Percentiles rank a stretch among this genome's conserved stretches.
phyloP scores from a whole-genome alignment of 1,140 invertebrate species.

The Eumeta japonica region DNA sequence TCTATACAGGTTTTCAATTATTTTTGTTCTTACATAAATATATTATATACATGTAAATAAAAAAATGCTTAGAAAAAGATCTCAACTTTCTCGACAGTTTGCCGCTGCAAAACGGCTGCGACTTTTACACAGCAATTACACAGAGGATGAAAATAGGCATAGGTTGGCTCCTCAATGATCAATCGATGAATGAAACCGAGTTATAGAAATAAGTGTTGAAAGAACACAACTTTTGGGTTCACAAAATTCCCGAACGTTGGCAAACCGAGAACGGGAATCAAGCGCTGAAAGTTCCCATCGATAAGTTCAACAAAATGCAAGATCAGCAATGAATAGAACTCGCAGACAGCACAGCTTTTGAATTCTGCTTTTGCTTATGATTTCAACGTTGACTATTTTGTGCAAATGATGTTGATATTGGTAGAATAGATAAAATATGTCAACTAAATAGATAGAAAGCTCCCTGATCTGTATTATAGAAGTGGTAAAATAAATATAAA shows the following conservation, averaged over 20 bases:
- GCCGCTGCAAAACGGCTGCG: too few relatives aligned
- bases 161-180: too few relatives aligned
- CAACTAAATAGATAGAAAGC: conserved; percentile 15
- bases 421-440: too few relatives aligned
- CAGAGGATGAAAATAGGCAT: too few relatives aligned
- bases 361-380: conserved; percentile 18
- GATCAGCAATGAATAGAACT: conserved; percentile 15
- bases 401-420: conserved; percentile 16
- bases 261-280: conserved; percentile 9
- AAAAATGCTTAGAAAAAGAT: too few relatives aligned
- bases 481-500: conserved; percentile 11
- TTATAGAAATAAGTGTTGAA: too few relatives aligned
- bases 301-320: conserved; percentile 15
- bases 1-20: too few relatives aligned
- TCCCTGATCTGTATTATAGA: conserved; percentile 13
- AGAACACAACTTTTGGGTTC: conserved; percentile 13
- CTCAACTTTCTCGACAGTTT: too few relatives aligned
- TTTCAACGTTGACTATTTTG: conserved; percentile 12
- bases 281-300: conserved; percentile 15
- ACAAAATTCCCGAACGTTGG: conserved; percentile 7
- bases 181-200: too few relatives aligned
- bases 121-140: too few relatives aligned
- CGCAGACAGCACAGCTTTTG: conserved; percentile 16
- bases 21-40: too few relatives aligned
- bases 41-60: too few relatives aligned